Evolutionary conservation across 2,888 invertebrate genomes (phyloP).

Genomic region (Hypomecis punctinalis): DNA sequence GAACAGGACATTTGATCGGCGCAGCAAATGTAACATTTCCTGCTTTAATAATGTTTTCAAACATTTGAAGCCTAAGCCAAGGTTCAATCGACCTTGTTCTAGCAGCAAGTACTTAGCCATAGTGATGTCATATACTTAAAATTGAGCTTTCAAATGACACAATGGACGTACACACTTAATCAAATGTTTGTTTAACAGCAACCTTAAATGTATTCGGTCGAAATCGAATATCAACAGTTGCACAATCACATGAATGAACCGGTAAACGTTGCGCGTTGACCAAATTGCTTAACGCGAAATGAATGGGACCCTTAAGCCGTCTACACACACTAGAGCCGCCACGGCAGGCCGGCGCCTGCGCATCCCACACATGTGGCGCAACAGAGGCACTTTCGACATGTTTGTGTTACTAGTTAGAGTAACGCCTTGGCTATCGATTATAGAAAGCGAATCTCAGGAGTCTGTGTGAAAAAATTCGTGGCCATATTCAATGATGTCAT

Average conservation of each 20-base stretch:
- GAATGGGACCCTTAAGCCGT: slow-evolving; percentile 78
- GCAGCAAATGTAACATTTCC: slow-evolving; percentile 46
- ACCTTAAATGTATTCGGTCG: slow-evolving; percentile 53
- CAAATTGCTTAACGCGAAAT: slow-evolving; percentile 82
- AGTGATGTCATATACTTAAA: slow-evolving; percentile 37
- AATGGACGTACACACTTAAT: slow-evolving; percentile 15
- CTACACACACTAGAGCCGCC: slow-evolving; percentile 64
- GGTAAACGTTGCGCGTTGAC: slow-evolving; percentile 77
- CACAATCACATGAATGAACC: slow-evolving; percentile 78
- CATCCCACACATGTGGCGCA: slow-evolving; percentile 83
- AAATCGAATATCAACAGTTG: slow-evolving; percentile 65
- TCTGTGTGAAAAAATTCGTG: slow-evolving; percentile 52
- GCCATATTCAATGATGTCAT: slow-evolving; percentile 57
- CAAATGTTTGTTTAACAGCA: slow-evolving; percentile 44
- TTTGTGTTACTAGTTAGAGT: slow-evolving; percentile 75
- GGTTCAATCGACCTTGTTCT: slow-evolving; percentile 50
- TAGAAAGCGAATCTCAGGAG: slow-evolving; percentile 69
- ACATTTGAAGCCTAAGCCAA: slow-evolving; percentile 30
- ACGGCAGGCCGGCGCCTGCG: slow-evolving; percentile 69
- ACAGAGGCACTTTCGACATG: slow-evolving; percentile 81
- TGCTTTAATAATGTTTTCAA: slow-evolving; percentile 40
- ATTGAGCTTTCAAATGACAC: slow-evolving; percentile 32
- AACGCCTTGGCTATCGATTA: slow-evolving; percentile 70
- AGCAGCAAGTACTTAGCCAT: slow-evolving; percentile 28
- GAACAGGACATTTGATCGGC: slow-evolving; percentile 51